Evolutionary conservation across 2,797 vertebrate genomes (phyloP), one percentile per base, ranked within the genome.

Genomic region (Crocodylus rhombifer): DNA sequence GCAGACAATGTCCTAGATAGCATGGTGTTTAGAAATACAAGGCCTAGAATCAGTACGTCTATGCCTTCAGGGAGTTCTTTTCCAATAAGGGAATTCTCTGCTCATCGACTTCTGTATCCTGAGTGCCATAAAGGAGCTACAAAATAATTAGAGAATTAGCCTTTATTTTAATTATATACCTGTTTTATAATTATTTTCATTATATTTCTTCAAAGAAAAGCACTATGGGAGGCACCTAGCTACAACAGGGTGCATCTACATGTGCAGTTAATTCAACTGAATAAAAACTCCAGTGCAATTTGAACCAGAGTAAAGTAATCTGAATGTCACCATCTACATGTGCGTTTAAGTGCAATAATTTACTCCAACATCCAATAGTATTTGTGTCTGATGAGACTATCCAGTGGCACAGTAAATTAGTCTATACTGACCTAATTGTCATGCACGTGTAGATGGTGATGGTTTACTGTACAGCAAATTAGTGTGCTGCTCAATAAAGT

Each of bases 21-120:
- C 0, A 0, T 58, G 63, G 10, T 16, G 16, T 26, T 30, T 67
- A 55, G 21, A 58, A n/a, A 30, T 25, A 17, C 15, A 23, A 14
- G 61, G 15, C 33, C 28, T 16, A 79, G 55, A 14, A 60, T 14
- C 30, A 55, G 28, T 1, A 79, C 30, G 60, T 30, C 16, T 77
- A 15, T 55, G 18, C 58, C 80, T 65, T 62, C 25, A 4, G 74
- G 1, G 3, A 77, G 36, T 73, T 86, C 7, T 28, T 74, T 64
- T 84, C 71, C 15, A 75, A 60, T 56, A 87, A 8, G 3, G 42
- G 9, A 76, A 4, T 86, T 88, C 81, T 77, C 67, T 92, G 14
- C 87, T 86, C 5, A 21, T 42, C 61, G 26, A 9, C 76, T 80
- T 15, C 60, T 84, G 25, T 78, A 11, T 87, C 57, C 25, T 4